These are phyloP conservation scores for Gymnoscelis rufifasciata DNA, from an alignment of 2,888 invertebrate genomes.

Conservation along the genomic window DNA sequence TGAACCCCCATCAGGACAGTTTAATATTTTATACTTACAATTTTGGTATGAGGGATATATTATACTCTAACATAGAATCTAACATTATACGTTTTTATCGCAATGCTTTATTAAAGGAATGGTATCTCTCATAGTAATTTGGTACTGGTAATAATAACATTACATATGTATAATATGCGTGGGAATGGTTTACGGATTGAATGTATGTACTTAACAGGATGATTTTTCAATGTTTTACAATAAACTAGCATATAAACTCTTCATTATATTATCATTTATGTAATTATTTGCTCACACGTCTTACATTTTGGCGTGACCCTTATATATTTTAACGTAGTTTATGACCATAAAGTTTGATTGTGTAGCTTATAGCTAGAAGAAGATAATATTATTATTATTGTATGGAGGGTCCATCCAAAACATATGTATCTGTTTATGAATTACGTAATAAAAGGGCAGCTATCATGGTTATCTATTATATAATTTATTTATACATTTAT, in stretches of 20 bases:
- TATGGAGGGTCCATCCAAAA: too few species aligned
- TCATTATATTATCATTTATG: conserved; percentile 10
- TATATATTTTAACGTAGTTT: conserved; percentile 25
- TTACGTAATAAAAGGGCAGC: too few species aligned
- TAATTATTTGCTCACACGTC: conserved; percentile 63
- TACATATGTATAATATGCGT: conserved; percentile 35
- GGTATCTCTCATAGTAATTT: conserved; percentile 33
- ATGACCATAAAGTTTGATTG: conserved; percentile 13
- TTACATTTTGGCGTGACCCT: conserved; percentile 71
- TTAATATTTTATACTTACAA: conserved; percentile 61
- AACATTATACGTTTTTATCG: conserved; percentile 55
- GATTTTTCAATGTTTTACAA: conserved; percentile 16
- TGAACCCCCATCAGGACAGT: conserved; percentile 69
- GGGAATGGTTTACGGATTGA: conserved; percentile 47
- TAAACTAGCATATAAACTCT: conserved; percentile 1
- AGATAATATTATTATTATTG: too few species aligned
- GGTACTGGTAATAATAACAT: conserved; percentile 47
- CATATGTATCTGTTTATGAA: neutral
- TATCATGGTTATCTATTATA: too few species aligned
- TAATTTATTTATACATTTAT: too few species aligned
- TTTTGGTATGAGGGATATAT: conserved; percentile 69
- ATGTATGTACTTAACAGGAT: conserved; percentile 16
- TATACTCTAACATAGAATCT: conserved; percentile 58
- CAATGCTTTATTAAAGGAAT: conserved; percentile 46
- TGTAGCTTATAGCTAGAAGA: conserved; percentile 15